Base-by-base conservation (phyloP, 2,113 vertebrate genomes). In the Pitta sordida region DNA sequence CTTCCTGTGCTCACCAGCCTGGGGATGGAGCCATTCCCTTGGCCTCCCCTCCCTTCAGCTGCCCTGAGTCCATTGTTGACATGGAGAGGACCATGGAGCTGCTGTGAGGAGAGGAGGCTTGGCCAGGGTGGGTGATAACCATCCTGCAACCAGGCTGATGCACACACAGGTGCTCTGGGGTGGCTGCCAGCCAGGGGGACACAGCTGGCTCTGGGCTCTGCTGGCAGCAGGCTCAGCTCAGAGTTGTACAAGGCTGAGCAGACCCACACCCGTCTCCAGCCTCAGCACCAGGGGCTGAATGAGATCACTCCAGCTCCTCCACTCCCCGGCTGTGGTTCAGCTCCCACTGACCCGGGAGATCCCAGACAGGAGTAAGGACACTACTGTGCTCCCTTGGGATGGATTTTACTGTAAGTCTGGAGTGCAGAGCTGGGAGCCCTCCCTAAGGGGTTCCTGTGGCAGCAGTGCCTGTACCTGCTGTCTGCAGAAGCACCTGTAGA, bases 401-500 rank as follows among this genome's bases (percentile, higher is more conserved):
- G 65, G 70, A 23, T 67, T 81, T 70, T 52, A 52, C 13, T 4
- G 1, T n/a, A 69, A 21, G 8, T 9, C 24, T 41, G 52, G 71
- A 62, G 49, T 6, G 1, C 20, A 30, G 52, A 69, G 29, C 26
- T 7, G 0, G 34, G 43, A 70, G 15, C 48, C 34, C 62, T 82
- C 11, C 27, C 48, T 44, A 39, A 15, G 0, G 0, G 23, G 53
- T 34, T n/a, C 56, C 60, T 44, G 1, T 8, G 19, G 41, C 59
- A 58, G 65, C 34, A 29, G 22, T 12, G 15, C 39, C 70, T 32
- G 43, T 22, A 59, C 34, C 34, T 39, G 9, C 36, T 13, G 2
- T 5, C 49, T 6, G 5, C 34, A 85, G 43, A 49, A 82, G 36
- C 18, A 32, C 19, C 64, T 63, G 17, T 10, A 59, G 30, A 7